phyloP scores from a whole-genome alignment of 2,888 invertebrate species.

The Vesta saturnalis region DNA sequence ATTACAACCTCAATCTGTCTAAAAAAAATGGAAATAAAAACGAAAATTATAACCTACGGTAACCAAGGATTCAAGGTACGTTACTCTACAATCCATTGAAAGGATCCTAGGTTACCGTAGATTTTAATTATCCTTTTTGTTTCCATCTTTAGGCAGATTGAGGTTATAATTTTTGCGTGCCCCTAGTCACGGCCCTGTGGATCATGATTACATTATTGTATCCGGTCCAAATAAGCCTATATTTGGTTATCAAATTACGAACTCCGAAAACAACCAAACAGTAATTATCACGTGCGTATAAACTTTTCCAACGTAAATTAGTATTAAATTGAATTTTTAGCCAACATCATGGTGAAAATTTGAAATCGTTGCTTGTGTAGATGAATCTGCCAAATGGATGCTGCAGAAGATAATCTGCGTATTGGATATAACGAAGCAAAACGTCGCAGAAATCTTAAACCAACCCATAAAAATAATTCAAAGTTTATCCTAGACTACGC shows the following conservation, averaged over 20 bases:
- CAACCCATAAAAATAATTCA: background rate
- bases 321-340: background rate
- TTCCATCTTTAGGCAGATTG: no score
- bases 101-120: no score
- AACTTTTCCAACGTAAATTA: no score
- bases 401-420: background rate
- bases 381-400: constrained; percentile 8
- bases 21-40: no score
- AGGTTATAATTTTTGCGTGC: no score
- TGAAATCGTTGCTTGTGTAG: constrained; percentile 6
- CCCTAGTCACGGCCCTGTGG: no score
- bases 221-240: constrained; percentile 56
- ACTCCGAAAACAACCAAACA: background rate
- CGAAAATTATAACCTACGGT: no score
- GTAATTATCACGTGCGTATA: background rate
- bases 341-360: background rate
- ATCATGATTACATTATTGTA: constrained; percentile 58
- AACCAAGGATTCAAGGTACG: no score
- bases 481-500: background rate
- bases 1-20: no score
- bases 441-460: background rate
- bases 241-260: background rate
- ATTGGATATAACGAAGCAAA: background rate
- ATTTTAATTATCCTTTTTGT: no score
- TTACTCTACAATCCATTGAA: no score